Evolutionary conservation across 2,888 invertebrate species (phyloP).

Genomic region (Leptinotarsa juncta): DNA sequence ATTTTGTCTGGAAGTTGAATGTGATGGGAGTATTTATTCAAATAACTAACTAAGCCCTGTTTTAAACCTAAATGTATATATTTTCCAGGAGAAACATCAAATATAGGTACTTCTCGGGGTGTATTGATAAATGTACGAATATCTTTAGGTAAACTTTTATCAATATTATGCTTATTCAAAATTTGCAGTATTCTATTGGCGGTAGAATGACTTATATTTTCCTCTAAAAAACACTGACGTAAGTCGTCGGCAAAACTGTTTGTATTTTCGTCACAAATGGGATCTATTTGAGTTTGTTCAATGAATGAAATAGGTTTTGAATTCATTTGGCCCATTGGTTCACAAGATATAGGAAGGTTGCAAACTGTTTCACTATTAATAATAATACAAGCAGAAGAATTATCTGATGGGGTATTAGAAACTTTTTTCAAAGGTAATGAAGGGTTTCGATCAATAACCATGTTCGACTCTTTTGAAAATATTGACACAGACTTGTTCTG

Average conservation of each 20-base stretch:
- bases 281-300: slow-evolving; percentile 6
- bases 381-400: neutral
- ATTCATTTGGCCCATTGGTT: neutral
- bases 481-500: neutral
- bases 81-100: slow-evolving; percentile 19
- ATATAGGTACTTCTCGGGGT: slow-evolving; percentile 1
- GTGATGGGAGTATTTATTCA: neutral
- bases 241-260: slow-evolving; percentile 7
- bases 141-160: slow-evolving; percentile 15
- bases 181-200: slow-evolving; percentile 11
- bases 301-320: neutral
- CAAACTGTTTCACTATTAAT: neutral
- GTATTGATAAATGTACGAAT: slow-evolving; percentile 17
- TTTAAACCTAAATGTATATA: slow-evolving; percentile 22
- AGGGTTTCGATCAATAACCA: neutral
- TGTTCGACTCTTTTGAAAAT: neutral
- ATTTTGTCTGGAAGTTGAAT: slow-evolving; percentile 1
- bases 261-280: slow-evolving; percentile 4
- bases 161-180: slow-evolving; percentile 13
- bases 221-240: slow-evolving; percentile 1
- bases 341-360: neutral
- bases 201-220: slow-evolving; percentile 19
- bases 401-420: neutral
- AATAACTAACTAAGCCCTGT: neutral
- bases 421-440: neutral